Conservation (phyloP, 64 coral and sea anemone genomes). For the Montipora efflorescens region DNA sequence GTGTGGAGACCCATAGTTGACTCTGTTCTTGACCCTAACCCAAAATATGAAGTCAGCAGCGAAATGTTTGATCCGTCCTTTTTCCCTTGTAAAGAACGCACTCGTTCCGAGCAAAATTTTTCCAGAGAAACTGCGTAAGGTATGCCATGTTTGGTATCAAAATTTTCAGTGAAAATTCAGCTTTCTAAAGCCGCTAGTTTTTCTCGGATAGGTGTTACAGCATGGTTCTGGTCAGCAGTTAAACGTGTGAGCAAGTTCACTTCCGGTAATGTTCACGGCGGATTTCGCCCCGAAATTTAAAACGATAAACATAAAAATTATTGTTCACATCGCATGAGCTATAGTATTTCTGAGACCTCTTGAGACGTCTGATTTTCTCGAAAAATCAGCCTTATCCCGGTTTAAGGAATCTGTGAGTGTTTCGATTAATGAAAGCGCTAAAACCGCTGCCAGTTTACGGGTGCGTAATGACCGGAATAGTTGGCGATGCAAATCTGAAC, state of each 20-base stretch:
- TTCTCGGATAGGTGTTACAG: neutral
- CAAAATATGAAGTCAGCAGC: too few species aligned
- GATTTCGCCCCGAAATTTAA: conserved; percentile 3
- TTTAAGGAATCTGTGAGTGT: conserved; percentile 16
- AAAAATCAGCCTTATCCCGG: conserved; percentile 17
- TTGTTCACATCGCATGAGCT: conserved; percentile 7
- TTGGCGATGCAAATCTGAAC: too few species aligned
- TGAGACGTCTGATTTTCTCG: conserved; percentile 20
- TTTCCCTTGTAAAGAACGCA: too few species aligned
- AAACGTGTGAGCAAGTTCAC: neutral
- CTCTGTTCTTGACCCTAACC: too few species aligned
- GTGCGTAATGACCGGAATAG: too few species aligned
- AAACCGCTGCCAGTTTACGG: too few species aligned
- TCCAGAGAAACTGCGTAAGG: neutral
- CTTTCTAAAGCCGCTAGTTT: neutral
- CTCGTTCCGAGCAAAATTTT: conserved; percentile 3
- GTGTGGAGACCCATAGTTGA: too few species aligned
- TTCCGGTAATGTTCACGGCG: neutral
- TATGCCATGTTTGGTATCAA: conserved; percentile 14
- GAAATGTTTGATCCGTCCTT: too few species aligned
- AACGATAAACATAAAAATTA: conserved; percentile 7
- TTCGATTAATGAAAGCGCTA: neutral
- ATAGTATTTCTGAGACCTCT: neutral
- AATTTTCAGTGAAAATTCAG: conserved; percentile 4
- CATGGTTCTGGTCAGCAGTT: conserved; percentile 13